A percentile compares a stretch with the other conserved stretches of the same genome.
Conservation (phyloP, 2,888 invertebrate species). For the Patella depressa region DNA sequence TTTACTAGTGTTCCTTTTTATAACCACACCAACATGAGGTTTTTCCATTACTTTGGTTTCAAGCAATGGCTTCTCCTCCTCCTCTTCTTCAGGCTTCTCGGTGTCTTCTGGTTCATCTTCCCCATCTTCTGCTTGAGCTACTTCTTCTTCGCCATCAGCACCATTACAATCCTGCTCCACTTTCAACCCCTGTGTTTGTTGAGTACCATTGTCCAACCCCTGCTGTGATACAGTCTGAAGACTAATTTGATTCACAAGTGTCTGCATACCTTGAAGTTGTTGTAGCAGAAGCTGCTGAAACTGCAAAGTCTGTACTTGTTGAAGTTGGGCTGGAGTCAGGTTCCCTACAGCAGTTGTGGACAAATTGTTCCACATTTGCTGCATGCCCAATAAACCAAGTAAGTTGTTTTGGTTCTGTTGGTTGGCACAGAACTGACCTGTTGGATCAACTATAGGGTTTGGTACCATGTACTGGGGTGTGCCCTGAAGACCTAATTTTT, state of each 20-base stretch:
- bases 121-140: conserved; percentile 17
- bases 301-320: conserved; percentile 57
- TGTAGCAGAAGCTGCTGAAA: conserved; percentile 58
- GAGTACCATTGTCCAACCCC: conserved; percentile 14
- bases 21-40: too few relatives aligned
- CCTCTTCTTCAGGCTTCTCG: conserved; percentile 78
- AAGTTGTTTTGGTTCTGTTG: conserved; percentile 30
- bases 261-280: conserved; percentile 60
- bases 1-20: too few relatives aligned
- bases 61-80: conserved; percentile 76
- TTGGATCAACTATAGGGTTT: conserved; percentile 22
- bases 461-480: conserved; percentile 29
- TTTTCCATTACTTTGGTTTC: too few relatives aligned
- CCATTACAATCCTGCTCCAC: conserved; percentile 15
- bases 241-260: conserved; percentile 51
- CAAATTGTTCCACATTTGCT: conserved; percentile 45
- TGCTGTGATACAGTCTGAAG: conserved; percentile 40
- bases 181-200: conserved; percentile 9
- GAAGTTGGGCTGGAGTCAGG: conserved; percentile 56
- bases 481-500: conserved; percentile 33
- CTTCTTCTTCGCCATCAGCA: conserved; percentile 10
- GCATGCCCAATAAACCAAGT: conserved; percentile 49
- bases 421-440: conserved; percentile 25
- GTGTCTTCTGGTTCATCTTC: conserved; percentile 8
- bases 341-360: conserved; percentile 40